Evolutionary conservation across 2,888 invertebrate genomes (phyloP), one percentile per base, ranked within the genome.

Genomic region (Scaptomyza polygonia): DNA sequence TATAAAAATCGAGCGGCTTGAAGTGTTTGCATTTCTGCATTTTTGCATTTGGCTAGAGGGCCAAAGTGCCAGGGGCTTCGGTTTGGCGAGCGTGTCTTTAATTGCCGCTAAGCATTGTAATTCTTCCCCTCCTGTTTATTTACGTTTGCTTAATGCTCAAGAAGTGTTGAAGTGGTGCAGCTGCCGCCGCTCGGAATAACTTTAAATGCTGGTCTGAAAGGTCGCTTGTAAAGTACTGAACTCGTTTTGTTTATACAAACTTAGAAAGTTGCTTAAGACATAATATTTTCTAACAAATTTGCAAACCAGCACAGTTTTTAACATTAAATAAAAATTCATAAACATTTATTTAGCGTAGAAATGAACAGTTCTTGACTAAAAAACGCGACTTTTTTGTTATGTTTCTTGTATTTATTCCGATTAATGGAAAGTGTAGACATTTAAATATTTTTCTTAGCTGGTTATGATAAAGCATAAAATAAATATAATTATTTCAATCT

Each of bases 71-170:
- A 34, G 40, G 43, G 42, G 47, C 59, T 63, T 63, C 59, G 71
- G 64, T 45, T 55, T 43, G 8, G 14, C 21, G 47, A 45, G 62
- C 62, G 67, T 58, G 78, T 61, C 66, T 80, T 68, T 81, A 84
- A 86, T 81, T 86, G 81, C 47, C 78, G 61, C 80, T 81, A 81
- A 80, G 65, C 57, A 53, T 49, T 58, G 64, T 66, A 80, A 81
- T 84, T 86, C 68, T 55, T 83, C 64, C 14, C 39, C 39, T 9
- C 67, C 61, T 80, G 70, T 70, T 84, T 84, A 56, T 72, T 80
- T 69, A 65, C 49, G 53, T 66, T 63, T 21, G 30, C 32, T 30
- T 18, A 27, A 32, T 56, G 18, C 43, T 30, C 6, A 43, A 44
- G 44, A 78, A 73, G 74, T 75, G 83, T 56, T 61, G 61, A 75